phyloP scores from a whole-genome alignment of 2,888 invertebrate species.

The Camponotus fellah region DNA sequence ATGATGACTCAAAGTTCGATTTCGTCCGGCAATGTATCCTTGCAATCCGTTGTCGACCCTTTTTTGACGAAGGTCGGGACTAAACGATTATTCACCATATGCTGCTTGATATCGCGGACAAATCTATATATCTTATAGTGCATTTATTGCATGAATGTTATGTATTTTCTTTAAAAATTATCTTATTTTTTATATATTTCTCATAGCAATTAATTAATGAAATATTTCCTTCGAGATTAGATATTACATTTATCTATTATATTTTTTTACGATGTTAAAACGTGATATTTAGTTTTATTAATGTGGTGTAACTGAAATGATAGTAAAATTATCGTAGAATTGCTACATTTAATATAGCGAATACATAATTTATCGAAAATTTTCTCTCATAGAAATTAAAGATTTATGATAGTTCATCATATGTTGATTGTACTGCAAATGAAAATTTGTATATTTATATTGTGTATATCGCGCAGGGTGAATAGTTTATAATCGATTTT shows the following conservation, averaged over 20 bases:
- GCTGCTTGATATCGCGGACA: slow-evolving; percentile 15
- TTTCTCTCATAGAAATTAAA: background rate
- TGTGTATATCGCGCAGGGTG: background rate
- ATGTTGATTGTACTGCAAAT: slow-evolving; percentile 9
- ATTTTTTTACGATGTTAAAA: background rate
- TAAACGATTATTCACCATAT: slow-evolving; percentile 49
- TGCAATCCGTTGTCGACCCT: slow-evolving; percentile 54
- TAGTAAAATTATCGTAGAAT: background rate
- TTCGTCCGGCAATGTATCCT: slow-evolving; percentile 56
- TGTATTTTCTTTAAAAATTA: background rate
- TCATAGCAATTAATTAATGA: background rate
- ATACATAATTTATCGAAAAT: background rate
- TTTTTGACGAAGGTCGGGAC: slow-evolving; percentile 51
- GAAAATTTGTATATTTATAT: slow-evolving; percentile 47
- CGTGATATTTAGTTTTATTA: slow-evolving; percentile 26
- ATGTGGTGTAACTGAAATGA: slow-evolving; percentile 18
- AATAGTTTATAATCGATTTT: slow-evolving; percentile 41
- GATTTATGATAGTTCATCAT: slow-evolving; percentile 3
- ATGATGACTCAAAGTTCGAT: slow-evolving; percentile 55
- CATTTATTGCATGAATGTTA: slow-evolving; percentile 1
- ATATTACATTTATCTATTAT: background rate
- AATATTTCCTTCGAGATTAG: background rate
- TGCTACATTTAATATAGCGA: background rate
- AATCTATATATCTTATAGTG: slow-evolving; percentile 8
- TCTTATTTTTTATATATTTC: background rate